Evolutionary conservation across 2,888 invertebrate genomes (phyloP).

Genomic region (Ptychoptera contaminata): DNA sequence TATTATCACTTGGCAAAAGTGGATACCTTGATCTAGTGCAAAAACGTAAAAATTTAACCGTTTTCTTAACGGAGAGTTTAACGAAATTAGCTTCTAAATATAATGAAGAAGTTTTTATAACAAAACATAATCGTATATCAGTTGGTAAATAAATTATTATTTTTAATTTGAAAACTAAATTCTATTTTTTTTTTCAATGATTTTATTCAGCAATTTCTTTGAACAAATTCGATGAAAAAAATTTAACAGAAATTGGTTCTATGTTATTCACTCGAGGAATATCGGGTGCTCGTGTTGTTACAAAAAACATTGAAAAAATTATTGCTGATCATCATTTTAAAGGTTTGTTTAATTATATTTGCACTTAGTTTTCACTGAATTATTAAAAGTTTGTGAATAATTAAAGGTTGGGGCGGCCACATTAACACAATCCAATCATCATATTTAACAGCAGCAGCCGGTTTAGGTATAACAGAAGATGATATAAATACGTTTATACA

Average conservation of each 20-base stretch:
- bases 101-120: conserved; percentile 41
- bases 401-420: conserved; percentile 56
- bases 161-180: background rate
- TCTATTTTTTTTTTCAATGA: background rate
- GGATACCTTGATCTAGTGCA: conserved; percentile 45
- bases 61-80: conserved; percentile 41
- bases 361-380: background rate
- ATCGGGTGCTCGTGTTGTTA: conserved; percentile 52
- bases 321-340: conserved; percentile 39
- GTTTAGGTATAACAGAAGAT: conserved; percentile 44
- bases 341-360: conserved; percentile 32
- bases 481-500: conserved; percentile 55
- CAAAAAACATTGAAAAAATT: conserved; percentile 34
- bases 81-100: conserved; percentile 37
- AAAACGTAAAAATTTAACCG: conserved; percentile 41
- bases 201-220: conserved; percentile 31
- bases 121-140: conserved; percentile 54
- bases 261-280: conserved; percentile 57
- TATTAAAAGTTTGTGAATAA: conserved; percentile 6
- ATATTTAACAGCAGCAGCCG: conserved; percentile 60
- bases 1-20: conserved; percentile 48
- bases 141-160: conserved; percentile 24
- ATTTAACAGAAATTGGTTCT: conserved; percentile 47
- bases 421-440: conserved; percentile 38
- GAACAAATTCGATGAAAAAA: conserved; percentile 20